Percentiles rank a stretch among this genome's conserved stretches.
Evolutionary conservation across 2,888 invertebrate species (phyloP).

Genomic region (Rotaria macrura): DNA sequence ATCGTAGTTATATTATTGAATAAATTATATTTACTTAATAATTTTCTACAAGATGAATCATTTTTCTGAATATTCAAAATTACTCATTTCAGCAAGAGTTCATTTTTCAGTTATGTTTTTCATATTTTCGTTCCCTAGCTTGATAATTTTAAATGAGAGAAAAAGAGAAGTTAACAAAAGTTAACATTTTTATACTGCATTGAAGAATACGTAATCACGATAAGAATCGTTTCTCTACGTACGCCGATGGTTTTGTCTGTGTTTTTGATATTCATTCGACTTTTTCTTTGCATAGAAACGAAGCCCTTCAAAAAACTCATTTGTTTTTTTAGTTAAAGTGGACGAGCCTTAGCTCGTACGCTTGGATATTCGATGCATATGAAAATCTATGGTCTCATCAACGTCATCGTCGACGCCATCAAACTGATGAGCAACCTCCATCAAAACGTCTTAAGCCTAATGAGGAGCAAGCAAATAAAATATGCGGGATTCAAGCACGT

Average conservation of each 20-base stretch:
- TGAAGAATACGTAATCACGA: neutral
- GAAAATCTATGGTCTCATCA: slow-evolving; percentile 13
- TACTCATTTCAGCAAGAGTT: too few species aligned
- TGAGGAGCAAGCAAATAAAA: neutral
- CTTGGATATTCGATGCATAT: slow-evolving; percentile 15
- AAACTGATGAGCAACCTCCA: neutral
- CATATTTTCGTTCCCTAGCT: neutral
- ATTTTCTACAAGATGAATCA: too few species aligned
- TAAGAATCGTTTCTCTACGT: neutral
- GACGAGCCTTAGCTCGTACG: neutral
- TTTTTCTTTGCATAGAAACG: too few species aligned
- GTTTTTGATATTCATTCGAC: too few species aligned
- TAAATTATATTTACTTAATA: too few species aligned
- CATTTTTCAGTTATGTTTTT: too few species aligned
- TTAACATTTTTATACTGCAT: neutral
- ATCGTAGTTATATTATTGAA: too few species aligned
- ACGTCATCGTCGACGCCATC: slow-evolving; percentile 2
- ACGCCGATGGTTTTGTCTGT: neutral
- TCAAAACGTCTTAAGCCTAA: neutral
- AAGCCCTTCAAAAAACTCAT: too few species aligned
- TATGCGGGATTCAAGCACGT: neutral
- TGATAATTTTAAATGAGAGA: neutral
- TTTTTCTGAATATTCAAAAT: too few species aligned
- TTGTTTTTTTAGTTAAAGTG: neutral
- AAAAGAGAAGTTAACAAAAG: neutral